Percentiles rank a stretch among this genome's conserved stretches.
Conservation (phyloP, 2,888 invertebrate genomes). For the Eupithecia inturbata region DNA sequence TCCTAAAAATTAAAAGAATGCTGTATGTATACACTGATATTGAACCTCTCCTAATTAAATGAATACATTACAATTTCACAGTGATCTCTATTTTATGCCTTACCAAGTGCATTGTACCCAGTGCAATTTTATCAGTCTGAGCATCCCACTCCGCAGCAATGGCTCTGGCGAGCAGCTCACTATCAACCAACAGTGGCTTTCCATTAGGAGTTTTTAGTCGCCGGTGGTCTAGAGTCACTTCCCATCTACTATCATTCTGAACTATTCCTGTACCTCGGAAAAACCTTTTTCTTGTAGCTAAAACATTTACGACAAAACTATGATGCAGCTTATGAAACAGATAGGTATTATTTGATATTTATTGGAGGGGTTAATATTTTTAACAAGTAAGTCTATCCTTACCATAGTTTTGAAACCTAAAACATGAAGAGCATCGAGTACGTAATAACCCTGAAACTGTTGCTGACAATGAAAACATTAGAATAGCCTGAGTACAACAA, state of each 20-base stretch:
- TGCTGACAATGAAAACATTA: slow-evolving; percentile 52
- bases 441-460: slow-evolving; percentile 47
- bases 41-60: background rate
- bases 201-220: slow-evolving; percentile 96
- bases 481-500: background rate
- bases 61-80: background rate
- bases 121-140: slow-evolving; percentile 90
- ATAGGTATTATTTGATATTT: background rate
- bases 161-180: slow-evolving; percentile 95
- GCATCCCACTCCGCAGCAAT: slow-evolving; percentile 97
- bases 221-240: slow-evolving; percentile 94
- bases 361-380: background rate
- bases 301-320: slow-evolving; percentile 38
- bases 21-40: too few relatives aligned
- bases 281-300: slow-evolving; percentile 87
- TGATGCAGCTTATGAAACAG: background rate
- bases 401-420: slow-evolving; percentile 63
- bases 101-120: slow-evolving; percentile 95
- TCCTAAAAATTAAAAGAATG: too few relatives aligned
- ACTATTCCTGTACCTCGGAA: slow-evolving; percentile 89
- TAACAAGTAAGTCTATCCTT: slow-evolving; percentile 43
- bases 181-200: slow-evolving; percentile 88
- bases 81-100: slow-evolving; percentile 35
- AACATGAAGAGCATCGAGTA: slow-evolving; percentile 50
- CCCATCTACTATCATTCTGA: slow-evolving; percentile 88